phyloP scores from a whole-genome alignment of 2,797 vertebrate species.

The Phyllotis vaccarum region DNA sequence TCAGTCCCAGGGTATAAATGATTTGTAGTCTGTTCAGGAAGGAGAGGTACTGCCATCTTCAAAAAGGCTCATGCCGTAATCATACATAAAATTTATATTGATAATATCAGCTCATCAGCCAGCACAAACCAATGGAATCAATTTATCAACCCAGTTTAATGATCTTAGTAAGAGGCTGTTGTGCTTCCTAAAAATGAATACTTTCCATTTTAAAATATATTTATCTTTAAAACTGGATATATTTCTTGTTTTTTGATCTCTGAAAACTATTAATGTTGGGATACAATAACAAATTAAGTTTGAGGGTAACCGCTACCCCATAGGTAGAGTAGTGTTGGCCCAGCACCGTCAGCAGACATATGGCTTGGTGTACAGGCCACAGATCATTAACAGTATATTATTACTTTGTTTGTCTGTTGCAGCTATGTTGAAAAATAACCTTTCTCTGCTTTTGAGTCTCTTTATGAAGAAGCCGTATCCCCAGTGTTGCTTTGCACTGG shows the following conservation, averaged over 20 bases:
- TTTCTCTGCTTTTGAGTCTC: neutral
- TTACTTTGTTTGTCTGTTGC: neutral
- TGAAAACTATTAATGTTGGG: neutral
- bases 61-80: neutral
- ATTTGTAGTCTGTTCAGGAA: rapidly evolving
- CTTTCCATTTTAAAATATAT: too few relatives aligned
- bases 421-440: neutral
- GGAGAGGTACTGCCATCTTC: neutral
- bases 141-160: neutral
- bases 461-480: neutral
- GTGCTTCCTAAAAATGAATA: neutral
- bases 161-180: neutral
- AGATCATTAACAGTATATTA: too few relatives aligned
- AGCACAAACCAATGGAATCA: neutral
- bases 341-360: neutral
- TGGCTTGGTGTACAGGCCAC: neutral
- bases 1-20: neutral
- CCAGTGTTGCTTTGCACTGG: neutral
- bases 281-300: neutral
- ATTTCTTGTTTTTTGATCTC: neutral
- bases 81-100: neutral
- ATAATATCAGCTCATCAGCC: neutral
- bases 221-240: too few relatives aligned
- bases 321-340: rapidly evolving
- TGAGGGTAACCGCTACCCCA: neutral